Conservation (phyloP, 2,797 vertebrate species). For the Muraenolepis orangiensis region DNA sequence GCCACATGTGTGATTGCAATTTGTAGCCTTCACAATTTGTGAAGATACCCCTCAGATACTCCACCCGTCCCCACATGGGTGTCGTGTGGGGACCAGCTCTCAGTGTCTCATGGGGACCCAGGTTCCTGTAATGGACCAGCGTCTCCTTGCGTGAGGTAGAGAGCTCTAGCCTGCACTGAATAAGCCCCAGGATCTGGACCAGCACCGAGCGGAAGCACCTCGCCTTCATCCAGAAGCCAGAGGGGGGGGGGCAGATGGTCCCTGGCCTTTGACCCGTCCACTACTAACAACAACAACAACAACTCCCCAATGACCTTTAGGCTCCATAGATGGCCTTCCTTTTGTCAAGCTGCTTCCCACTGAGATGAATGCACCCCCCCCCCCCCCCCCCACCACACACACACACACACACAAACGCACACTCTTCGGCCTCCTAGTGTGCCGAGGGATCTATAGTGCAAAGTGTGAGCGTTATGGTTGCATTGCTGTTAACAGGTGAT, state of each 20-base stretch:
- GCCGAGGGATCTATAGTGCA: neutral
- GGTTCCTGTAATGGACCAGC: conserved; percentile 56
- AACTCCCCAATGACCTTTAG: neutral
- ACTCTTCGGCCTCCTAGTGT: neutral
- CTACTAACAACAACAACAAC: neutral
- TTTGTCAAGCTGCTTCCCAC: conserved; percentile 21
- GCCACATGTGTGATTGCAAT: conserved; percentile 63
- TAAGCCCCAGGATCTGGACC: conserved; percentile 45
- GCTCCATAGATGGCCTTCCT: conserved; percentile 18
- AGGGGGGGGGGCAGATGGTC: neutral
- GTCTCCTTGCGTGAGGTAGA: conserved; percentile 79
- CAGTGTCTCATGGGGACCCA: neutral
- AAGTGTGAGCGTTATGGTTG: neutral
- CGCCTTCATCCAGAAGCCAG: neutral
- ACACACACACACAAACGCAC: neutral
- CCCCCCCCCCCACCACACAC: neutral
- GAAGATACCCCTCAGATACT: neutral
- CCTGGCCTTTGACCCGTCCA: neutral
- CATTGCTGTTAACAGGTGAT: neutral
- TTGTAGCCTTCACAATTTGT: neutral
- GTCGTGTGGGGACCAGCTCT: neutral
- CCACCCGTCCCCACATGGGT: neutral
- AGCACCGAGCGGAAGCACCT: neutral
- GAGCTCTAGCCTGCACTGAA: conserved; percentile 66
- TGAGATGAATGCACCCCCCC: conserved; percentile 2